Conservation (phyloP, 2,888 invertebrate species). For the Netelia fuscicornis region DNA sequence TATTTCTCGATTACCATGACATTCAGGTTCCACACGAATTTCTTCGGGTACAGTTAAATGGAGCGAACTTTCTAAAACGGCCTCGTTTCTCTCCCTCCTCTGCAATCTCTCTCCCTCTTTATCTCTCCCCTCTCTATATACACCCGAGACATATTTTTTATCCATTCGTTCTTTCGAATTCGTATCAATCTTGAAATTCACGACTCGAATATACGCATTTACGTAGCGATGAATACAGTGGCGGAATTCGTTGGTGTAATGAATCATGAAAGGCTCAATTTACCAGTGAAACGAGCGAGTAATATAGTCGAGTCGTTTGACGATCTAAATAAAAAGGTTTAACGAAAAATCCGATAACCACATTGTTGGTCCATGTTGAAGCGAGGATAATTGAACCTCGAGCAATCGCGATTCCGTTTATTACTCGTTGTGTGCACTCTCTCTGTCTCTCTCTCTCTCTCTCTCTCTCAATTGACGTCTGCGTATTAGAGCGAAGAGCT, state of each 20-base stretch:
- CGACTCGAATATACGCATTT: not conserved
- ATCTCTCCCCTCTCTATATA: not conserved
- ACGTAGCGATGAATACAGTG: not conserved
- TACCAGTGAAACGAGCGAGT: not conserved
- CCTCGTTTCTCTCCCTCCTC: constrained; percentile 49
- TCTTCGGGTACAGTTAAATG: constrained; percentile 60
- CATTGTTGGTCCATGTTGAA: not conserved
- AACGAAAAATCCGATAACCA: not conserved
- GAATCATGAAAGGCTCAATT: not conserved
- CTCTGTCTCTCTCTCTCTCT: too few species aligned
- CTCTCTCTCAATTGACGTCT: not conserved
- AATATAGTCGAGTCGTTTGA: not conserved
- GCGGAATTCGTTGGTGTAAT: not conserved
- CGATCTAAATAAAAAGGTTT: not conserved
- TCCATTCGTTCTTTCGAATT: constrained; percentile 9
- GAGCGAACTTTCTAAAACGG: constrained; percentile 65
- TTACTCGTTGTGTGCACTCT: constrained; percentile 21
- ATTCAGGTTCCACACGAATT: constrained; percentile 61
- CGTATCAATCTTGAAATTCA: not conserved
- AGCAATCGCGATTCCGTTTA: constrained; percentile 22
- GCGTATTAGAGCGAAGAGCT: constrained; percentile 43
- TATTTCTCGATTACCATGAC: constrained; percentile 66
- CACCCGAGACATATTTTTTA: constrained; percentile 19
- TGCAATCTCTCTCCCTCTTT: not conserved
- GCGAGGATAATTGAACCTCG: constrained; percentile 12